Evolutionary conservation across 2,888 invertebrate species (phyloP).

Genomic region (Allygus modestus): DNA sequence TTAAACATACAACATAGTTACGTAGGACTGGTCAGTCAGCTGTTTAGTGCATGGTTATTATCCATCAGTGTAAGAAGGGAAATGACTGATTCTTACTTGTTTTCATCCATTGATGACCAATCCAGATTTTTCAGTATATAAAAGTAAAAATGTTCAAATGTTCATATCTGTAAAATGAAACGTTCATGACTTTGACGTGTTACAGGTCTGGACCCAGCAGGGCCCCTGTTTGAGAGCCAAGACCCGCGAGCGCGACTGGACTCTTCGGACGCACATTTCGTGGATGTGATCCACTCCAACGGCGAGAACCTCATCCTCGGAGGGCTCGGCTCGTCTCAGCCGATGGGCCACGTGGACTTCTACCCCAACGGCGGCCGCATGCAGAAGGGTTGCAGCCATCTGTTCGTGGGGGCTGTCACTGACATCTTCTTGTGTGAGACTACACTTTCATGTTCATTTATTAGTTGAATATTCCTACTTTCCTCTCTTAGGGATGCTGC

Average conservation of each 20-base stretch:
- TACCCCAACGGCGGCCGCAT: slow-evolving; percentile 95
- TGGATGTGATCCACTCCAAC: slow-evolving; percentile 96
- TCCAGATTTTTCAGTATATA: no score
- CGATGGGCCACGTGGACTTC: slow-evolving; percentile 94
- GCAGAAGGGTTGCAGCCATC: slow-evolving; percentile 94
- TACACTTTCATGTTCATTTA: slow-evolving; percentile 32
- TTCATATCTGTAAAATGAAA: no score
- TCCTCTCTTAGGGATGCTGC: not conserved
- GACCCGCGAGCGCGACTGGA: slow-evolving; percentile 91
- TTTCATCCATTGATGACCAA: no score
- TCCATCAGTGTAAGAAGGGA: no score
- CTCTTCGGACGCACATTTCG: slow-evolving; percentile 90
- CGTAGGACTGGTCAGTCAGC: no score
- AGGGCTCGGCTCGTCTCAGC: slow-evolving; percentile 92
- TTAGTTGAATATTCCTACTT: not conserved
- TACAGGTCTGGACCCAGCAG: slow-evolving; percentile 91
- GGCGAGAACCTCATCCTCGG: slow-evolving; percentile 95
- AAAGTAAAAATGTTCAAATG: no score
- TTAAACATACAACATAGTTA: no score
- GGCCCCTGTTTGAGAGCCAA: slow-evolving; percentile 94
- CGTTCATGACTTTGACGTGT: no score
- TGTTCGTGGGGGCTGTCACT: slow-evolving; percentile 94
- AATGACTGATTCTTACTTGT: no score
- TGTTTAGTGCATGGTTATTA: no score
- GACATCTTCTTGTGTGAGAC: slow-evolving; percentile 91